Conservation (phyloP, 2,797 vertebrate genomes). For the Nannoperca australis region DNA sequence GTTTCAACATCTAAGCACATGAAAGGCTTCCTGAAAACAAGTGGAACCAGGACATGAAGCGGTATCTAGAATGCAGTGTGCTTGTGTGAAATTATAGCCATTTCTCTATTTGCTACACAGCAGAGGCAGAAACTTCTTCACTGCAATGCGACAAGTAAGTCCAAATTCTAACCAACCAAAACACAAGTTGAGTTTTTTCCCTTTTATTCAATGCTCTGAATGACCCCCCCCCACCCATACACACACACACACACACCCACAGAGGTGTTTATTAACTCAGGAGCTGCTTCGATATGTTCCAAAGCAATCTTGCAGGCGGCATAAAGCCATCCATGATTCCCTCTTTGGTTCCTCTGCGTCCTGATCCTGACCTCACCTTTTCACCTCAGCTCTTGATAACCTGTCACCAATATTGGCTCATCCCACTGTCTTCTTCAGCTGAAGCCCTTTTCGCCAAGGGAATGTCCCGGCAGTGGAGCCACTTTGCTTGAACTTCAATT, state of each 20-base stretch:
- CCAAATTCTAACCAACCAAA: slow-evolving; percentile 9
- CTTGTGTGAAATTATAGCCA: slow-evolving; percentile 5
- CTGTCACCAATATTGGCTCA: slow-evolving; percentile 29
- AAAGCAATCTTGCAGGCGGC: slow-evolving; percentile 43
- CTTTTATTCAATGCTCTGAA: slow-evolving; percentile 41
- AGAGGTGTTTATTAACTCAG: slow-evolving; percentile 46
- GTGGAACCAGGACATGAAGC: slow-evolving; percentile 19
- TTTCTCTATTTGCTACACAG: slow-evolving; percentile 17
- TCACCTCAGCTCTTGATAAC: slow-evolving; percentile 62
- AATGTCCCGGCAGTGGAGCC: background rate
- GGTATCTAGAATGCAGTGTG: background rate
- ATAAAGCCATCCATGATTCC: slow-evolving; percentile 26
- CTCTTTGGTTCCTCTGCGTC: slow-evolving; percentile 35
- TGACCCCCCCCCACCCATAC: background rate
- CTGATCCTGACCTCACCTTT: slow-evolving; percentile 58
- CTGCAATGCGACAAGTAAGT: slow-evolving; percentile 21
- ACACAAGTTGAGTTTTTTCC: slow-evolving; percentile 25
- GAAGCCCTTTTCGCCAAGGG: slow-evolving; percentile 13
- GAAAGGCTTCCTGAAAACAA: slow-evolving; percentile 15
- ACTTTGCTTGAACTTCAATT: slow-evolving; percentile 37
- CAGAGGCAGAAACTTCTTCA: slow-evolving; percentile 11
- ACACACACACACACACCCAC: background rate
- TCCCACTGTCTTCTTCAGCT: slow-evolving; percentile 27
- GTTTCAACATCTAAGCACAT: slow-evolving; percentile 40
- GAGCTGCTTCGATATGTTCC: slow-evolving; percentile 27